Base-by-base conservation (phyloP, 2,113 vertebrate genomes). In the Columba livia region DNA sequence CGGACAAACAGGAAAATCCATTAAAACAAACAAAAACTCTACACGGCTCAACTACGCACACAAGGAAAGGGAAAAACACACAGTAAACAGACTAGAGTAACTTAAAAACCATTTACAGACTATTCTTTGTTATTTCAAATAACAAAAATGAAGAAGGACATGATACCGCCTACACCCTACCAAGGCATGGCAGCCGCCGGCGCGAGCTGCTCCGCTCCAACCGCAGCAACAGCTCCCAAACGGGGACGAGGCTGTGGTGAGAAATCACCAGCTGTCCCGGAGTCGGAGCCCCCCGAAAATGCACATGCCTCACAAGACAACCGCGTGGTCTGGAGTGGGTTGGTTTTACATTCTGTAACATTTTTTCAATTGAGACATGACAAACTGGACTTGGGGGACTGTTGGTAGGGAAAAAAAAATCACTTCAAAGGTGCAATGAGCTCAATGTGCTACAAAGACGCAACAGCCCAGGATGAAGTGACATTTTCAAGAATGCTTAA, bases 301-400 rank as follows among this genome's bases (percentile, higher is more conserved):
- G 53, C 91, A 60, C 95, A 78, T 51, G 94, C 95, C 95, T 96
- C 96, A 93, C 94, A 61, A 95, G 53, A 95, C 93, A 97, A 89
- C 89, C 89, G 91, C 88, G 19, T 69, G 88, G 97, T 86, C 96
- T 96, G 97, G 96, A 98, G 97, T 96, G 97, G 96, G 90, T 79
- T 95, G 95, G 70, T 93, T 89, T 94, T 94, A 95, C 91, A 85
- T 94, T 95, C 96, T 53, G 84, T 89, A 93, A 96, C 87, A 95
- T 29, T 77, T 85, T 44, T 95, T 94, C 53, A 93, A 89, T 74
- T 48, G 87, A 91, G 86, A 93, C 74, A 53, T 1, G 77, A 97
- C 92, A 95, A 96, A 95, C 96, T 60, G 90, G 89, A 90, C 86
- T 80, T 56, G 96, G 96, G 89, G 89, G 95, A 89, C 86, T 92